These are phyloP conservation scores for Conopomorpha cramerella DNA, from an alignment of 1,140 invertebrate genomes.

Conservation along the genomic window DNA sequence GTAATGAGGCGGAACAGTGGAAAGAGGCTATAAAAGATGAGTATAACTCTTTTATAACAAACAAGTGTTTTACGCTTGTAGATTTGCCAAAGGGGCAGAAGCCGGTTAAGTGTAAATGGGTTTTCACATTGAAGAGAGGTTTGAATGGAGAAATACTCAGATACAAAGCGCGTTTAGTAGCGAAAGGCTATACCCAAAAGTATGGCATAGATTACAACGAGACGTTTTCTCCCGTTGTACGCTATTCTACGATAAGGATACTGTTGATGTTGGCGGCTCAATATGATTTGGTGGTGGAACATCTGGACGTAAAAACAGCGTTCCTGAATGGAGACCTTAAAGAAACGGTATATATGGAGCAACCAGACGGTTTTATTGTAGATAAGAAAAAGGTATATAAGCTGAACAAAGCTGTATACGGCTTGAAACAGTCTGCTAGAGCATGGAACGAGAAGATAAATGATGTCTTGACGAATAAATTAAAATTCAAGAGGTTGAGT, in stretches of 20 bases:
- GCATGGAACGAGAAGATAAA: conserved; percentile 25
- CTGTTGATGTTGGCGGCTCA: conserved; percentile 20
- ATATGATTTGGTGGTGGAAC: conserved; percentile 7
- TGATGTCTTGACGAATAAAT: conserved; percentile 6
- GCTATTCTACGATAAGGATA: conserved; percentile 13
- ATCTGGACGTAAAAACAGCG: conserved; percentile 31
- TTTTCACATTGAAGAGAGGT: conserved; percentile 20
- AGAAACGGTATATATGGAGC: conserved; percentile 28
- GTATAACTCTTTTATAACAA: conserved; percentile 14
- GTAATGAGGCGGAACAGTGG: conserved; percentile 11
- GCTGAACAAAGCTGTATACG: conserved; percentile 33
- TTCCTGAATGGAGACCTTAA: conserved; percentile 36
- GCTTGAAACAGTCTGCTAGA: conserved; percentile 35
- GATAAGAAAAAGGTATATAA: conserved; percentile 9
- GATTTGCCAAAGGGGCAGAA: conserved; percentile 13
- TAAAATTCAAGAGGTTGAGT: conserved; percentile 12
- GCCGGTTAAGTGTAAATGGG: conserved; percentile 21
- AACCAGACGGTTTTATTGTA: conserved; percentile 21
- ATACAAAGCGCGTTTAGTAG: conserved; percentile 44
- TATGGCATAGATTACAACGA: conserved; percentile 34
- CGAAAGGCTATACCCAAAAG: conserved; percentile 24
- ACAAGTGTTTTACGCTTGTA: conserved; percentile 18
- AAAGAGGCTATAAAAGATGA: conserved; percentile 19
- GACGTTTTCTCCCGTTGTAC: conserved; percentile 29
- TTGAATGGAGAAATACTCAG: conserved; percentile 10